phyloP scores from a whole-genome alignment of 2,888 invertebrate genomes.

The Agapetus fuscipes region DNA sequence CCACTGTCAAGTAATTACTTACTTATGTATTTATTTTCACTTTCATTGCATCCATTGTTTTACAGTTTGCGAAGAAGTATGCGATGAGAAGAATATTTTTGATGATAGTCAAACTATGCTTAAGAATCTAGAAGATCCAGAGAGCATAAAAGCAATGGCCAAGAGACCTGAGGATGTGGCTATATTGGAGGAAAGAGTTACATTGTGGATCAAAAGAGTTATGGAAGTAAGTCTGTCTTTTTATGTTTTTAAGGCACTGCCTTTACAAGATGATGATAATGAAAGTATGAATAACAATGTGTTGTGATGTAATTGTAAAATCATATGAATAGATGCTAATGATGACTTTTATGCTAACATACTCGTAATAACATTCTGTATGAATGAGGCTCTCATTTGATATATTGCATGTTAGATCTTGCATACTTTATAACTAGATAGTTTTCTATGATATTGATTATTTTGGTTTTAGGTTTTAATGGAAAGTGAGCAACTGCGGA shows the following conservation, averaged over 20 bases:
- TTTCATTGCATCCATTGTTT: no score
- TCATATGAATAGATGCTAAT: not conserved
- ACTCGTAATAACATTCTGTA: no score
- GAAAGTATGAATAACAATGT: no score
- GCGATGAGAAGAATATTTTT: slow-evolving; percentile 67
- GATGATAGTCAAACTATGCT: slow-evolving; percentile 60
- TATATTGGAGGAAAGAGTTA: slow-evolving; percentile 63
- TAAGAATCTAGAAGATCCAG: slow-evolving; percentile 48
- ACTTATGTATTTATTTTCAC: no score
- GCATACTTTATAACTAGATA: no score
- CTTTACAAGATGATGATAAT: no score
- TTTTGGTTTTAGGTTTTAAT: slow-evolving; percentile 60
- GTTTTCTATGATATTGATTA: no score
- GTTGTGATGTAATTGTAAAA: not conserved
- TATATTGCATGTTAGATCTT: no score
- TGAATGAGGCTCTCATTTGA: no score
- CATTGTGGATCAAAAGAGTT: slow-evolving; percentile 69
- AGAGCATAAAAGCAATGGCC: slow-evolving; percentile 61
- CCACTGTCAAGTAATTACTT: no score
- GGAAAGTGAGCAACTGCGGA: slow-evolving; percentile 84
- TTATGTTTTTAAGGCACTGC: no score
- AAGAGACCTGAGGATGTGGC: slow-evolving; percentile 56
- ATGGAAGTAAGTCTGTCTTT: slow-evolving; percentile 52
- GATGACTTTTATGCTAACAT: not conserved
- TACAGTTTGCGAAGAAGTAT: slow-evolving; percentile 80